These are phyloP conservation scores for Cataglyphis livida DNA, from an alignment of 2,888 invertebrate genomes.

Conservation along the genomic window DNA sequence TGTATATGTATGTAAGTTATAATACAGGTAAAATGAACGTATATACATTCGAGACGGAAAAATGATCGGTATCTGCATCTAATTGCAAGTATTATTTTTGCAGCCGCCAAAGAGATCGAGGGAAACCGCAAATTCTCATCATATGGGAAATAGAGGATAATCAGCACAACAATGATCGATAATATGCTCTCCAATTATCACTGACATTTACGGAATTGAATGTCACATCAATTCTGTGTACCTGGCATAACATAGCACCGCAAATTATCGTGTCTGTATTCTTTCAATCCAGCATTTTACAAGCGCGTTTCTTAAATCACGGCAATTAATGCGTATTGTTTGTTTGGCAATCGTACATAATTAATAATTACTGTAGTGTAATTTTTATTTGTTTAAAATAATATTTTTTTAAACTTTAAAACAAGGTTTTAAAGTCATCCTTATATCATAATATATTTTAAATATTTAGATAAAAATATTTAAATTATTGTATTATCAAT, in stretches of 20 bases:
- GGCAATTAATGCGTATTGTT: conserved; percentile 5
- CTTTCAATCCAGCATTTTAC: conserved; percentile 22
- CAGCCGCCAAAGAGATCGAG: background rate
- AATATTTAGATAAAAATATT: background rate
- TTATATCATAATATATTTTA: background rate
- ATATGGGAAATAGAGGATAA: conserved; percentile 12
- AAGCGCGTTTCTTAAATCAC: background rate
- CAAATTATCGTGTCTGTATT: conserved; percentile 11
- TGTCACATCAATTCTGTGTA: conserved; percentile 48
- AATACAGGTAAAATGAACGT: conserved; percentile 1
- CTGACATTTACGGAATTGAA: conserved; percentile 69
- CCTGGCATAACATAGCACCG: conserved; percentile 24
- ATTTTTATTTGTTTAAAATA: background rate
- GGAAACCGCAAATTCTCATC: conserved; percentile 10
- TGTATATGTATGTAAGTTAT: background rate
- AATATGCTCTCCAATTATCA: conserved; percentile 57
- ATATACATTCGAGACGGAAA: background rate
- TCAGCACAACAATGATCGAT: conserved; percentile 23
- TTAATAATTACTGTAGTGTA: background rate
- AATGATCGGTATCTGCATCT: background rate
- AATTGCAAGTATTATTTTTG: conserved; percentile 13
- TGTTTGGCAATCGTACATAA: background rate
- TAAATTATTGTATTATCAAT: background rate
- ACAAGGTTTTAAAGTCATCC: background rate
- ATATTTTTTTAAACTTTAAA: background rate